Conservation (phyloP, 2,113 vertebrate species). For the Thinocorus orbignyianus region DNA sequence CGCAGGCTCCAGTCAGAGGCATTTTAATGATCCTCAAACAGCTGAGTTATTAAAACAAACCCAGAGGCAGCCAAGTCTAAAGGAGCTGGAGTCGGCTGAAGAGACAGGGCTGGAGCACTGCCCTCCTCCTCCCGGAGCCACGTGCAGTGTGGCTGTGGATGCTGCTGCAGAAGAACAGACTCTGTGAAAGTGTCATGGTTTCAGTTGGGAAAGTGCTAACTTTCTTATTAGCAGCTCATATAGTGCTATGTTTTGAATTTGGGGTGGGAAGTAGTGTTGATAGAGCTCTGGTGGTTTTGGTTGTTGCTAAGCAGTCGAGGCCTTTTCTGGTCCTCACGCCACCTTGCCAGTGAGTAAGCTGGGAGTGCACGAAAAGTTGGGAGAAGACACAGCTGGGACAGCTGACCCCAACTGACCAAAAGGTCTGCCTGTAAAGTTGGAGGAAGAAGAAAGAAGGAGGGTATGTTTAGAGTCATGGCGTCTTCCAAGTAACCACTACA, state of each 20-base stretch:
- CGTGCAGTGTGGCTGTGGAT: fast-evolving
- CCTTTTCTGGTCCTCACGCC: neutral
- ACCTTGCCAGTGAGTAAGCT: neutral
- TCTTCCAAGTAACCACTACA: neutral
- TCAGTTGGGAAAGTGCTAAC: neutral
- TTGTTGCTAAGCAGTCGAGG: neutral
- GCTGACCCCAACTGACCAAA: neutral
- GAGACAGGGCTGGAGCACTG: neutral
- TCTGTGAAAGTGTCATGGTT: neutral
- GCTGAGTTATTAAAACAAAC: conserved; percentile 23
- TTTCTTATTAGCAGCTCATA: neutral
- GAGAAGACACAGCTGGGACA: neutral
- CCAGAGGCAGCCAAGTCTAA: neutral
- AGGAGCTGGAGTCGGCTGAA: neutral
- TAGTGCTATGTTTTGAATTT: neutral
- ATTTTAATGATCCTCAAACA: neutral
- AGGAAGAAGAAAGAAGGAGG: neutral
- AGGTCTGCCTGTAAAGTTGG: neutral
- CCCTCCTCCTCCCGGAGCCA: neutral
- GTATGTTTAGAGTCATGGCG: neutral
- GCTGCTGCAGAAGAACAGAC: neutral
- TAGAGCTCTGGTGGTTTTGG: neutral
- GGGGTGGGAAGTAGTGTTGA: neutral
- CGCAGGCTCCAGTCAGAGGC: neutral
- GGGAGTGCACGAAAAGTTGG: neutral